Conservation (phyloP, 2,888 invertebrate species). For the Spisula solida region DNA sequence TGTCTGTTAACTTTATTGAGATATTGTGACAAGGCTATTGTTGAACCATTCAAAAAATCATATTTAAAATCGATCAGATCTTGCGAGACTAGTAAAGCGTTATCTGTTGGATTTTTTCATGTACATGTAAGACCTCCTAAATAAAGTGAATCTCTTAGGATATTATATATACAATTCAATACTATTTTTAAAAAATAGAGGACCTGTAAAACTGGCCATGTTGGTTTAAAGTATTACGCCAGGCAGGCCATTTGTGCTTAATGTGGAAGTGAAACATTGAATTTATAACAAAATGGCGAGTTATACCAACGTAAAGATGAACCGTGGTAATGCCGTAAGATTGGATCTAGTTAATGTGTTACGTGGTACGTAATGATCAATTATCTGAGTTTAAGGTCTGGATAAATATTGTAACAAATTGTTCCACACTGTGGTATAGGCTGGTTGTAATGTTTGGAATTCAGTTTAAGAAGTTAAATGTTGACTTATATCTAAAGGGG, state of each 20-base stretch:
- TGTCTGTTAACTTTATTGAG: neutral
- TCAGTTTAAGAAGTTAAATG: neutral
- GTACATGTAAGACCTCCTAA: neutral
- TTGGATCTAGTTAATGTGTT: constrained; percentile 63
- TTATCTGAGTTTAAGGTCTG: neutral
- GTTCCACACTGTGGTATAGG: neutral
- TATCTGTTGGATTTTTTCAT: neutral
- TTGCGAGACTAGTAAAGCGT: neutral
- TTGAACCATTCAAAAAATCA: constrained; percentile 7
- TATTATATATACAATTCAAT: neutral
- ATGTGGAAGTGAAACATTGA: neutral
- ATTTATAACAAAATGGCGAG: constrained; percentile 51
- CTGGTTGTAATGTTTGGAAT: neutral
- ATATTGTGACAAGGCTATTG: constrained; percentile 18
- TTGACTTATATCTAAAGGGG: neutral
- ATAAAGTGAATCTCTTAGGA: constrained; percentile 4
- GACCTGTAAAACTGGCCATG: neutral
- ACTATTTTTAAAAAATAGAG: neutral
- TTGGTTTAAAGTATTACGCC: neutral
- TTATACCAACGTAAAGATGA: constrained; percentile 48
- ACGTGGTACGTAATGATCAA: constrained; percentile 42
- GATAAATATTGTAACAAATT: neutral
- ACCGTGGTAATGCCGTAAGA: constrained; percentile 56
- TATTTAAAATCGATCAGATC: constrained; percentile 1
- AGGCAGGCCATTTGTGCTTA: neutral